A percentile compares a stretch with the other conserved stretches of the same genome.
phyloP scores from a whole-genome alignment of 2,888 invertebrate genomes.

The Brachyptera putata region DNA sequence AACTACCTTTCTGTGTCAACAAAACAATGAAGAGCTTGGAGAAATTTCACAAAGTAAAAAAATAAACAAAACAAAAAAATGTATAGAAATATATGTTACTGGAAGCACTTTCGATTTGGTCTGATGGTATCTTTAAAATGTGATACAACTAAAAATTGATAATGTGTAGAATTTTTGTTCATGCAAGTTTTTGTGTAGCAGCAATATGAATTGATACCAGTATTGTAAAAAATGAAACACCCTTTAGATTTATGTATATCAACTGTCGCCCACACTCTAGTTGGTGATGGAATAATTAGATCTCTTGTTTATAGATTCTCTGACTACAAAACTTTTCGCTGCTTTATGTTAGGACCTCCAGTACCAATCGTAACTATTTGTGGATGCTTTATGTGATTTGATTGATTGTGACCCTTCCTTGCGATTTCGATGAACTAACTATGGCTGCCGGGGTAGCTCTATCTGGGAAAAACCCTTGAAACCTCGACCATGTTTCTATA shows the following conservation, averaged over 20 bases:
- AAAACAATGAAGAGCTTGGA: slow-evolving; percentile 25
- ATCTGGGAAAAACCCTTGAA: no score
- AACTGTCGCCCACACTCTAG: slow-evolving; percentile 31
- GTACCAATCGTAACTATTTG: slow-evolving; percentile 36
- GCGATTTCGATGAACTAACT: not conserved
- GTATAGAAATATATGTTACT: slow-evolving; percentile 31
- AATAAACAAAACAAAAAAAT: slow-evolving; percentile 25
- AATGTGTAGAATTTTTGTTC: slow-evolving; percentile 32
- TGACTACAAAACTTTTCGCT: slow-evolving; percentile 42
- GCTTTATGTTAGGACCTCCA: slow-evolving; percentile 43
- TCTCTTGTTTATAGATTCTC: slow-evolving; percentile 41
- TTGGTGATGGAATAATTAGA: slow-evolving; percentile 40
- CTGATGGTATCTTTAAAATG: slow-evolving; percentile 31
- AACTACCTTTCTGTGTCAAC: slow-evolving; percentile 32
- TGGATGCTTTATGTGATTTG: slow-evolving; percentile 34
- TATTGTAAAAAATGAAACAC: slow-evolving; percentile 39
- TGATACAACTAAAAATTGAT: slow-evolving; percentile 31
- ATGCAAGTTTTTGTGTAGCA: slow-evolving; percentile 38
- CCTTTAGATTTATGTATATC: slow-evolving; percentile 34
- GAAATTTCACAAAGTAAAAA: slow-evolving; percentile 31
- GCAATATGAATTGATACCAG: slow-evolving; percentile 48
- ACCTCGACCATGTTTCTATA: slow-evolving; percentile 6
- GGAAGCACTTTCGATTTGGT: slow-evolving; percentile 32
- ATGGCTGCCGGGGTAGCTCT: not conserved
- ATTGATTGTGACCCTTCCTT: slow-evolving; percentile 14